Percentiles rank a stretch among this genome's conserved stretches.
Evolutionary conservation across 2,888 invertebrate genomes (phyloP).

Genomic region (Parapristionchus giblindavisi): DNA sequence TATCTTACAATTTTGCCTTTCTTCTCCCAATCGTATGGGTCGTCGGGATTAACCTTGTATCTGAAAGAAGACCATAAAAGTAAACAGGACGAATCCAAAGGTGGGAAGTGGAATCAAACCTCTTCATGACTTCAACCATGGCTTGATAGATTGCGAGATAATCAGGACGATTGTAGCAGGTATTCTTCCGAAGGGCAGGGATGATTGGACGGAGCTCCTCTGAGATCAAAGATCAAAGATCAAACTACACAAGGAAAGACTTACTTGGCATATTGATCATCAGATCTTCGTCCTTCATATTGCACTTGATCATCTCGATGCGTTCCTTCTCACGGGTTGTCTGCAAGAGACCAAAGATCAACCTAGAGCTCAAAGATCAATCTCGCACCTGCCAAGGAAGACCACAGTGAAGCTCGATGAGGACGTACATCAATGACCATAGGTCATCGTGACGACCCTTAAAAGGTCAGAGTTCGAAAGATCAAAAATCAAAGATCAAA

Average conservation of each 20-base stretch:
- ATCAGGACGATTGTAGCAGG: slow-evolving; percentile 28
- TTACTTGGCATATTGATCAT: slow-evolving; percentile 54
- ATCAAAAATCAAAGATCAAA: slow-evolving; percentile 4
- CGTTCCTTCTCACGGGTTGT: slow-evolving; percentile 46
- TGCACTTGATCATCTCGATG: slow-evolving; percentile 51
- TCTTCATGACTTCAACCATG: slow-evolving; percentile 9
- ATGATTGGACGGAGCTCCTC: slow-evolving; percentile 12
- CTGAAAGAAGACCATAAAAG: neutral
- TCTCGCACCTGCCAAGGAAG: slow-evolving; percentile 61
- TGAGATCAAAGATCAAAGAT: slow-evolving; percentile 12
- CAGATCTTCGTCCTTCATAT: slow-evolving; percentile 46
- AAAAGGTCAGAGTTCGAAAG: neutral
- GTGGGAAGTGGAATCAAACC: too few relatives aligned
- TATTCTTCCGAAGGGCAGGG: slow-evolving; percentile 11
- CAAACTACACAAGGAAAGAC: neutral
- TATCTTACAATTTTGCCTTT: slow-evolving; percentile 8
- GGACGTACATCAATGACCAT: slow-evolving; percentile 48
- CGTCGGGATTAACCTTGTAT: slow-evolving; percentile 12
- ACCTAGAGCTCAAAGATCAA: neutral
- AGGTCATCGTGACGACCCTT: slow-evolving; percentile 40
- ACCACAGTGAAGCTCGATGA: slow-evolving; percentile 76
- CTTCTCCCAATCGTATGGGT: slow-evolving; percentile 37
- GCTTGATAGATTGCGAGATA: slow-evolving; percentile 2
- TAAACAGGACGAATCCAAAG: too few relatives aligned
- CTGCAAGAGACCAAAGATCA: slow-evolving; percentile 14